Evolutionary conservation across 2,797 vertebrate species (phyloP).

Genomic region (Anomalospiza imberbis): DNA sequence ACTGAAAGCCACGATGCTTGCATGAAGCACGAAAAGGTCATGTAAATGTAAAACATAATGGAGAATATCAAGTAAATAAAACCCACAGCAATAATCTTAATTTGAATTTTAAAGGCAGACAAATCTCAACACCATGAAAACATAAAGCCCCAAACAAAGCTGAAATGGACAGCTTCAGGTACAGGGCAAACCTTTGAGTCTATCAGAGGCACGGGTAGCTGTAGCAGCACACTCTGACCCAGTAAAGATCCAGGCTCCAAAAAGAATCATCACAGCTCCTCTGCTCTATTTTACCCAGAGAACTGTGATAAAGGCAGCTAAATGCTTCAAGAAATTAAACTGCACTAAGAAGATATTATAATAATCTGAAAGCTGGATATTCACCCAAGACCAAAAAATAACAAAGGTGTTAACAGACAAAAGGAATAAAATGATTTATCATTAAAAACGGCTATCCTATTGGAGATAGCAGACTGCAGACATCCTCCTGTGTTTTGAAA

Average conservation of each 20-base stretch:
- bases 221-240: background rate
- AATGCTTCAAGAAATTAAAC: conserved; percentile 28
- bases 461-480: conserved; percentile 26
- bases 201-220: background rate
- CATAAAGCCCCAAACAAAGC: background rate
- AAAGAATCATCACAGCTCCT: background rate
- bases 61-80: background rate
- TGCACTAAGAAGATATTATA: conserved; percentile 5
- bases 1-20: fast-evolving
- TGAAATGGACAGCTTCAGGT: background rate
- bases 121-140: background rate
- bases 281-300: background rate
- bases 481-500: conserved; percentile 6
- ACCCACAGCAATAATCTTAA: background rate
- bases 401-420: conserved; percentile 37
- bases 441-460: background rate
- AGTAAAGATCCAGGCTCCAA: background rate
- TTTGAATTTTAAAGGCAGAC: background rate
- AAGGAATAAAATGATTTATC: conserved; percentile 40
- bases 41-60: background rate
- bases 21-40: background rate
- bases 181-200: background rate
- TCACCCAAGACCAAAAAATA: conserved; percentile 22
- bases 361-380: conserved; percentile 27
- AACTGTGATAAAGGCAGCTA: background rate